Evolutionary conservation across 2,797 vertebrate genomes (phyloP), one percentile per base, ranked within the genome.

Genomic region (Crenichthys baileyi): DNA sequence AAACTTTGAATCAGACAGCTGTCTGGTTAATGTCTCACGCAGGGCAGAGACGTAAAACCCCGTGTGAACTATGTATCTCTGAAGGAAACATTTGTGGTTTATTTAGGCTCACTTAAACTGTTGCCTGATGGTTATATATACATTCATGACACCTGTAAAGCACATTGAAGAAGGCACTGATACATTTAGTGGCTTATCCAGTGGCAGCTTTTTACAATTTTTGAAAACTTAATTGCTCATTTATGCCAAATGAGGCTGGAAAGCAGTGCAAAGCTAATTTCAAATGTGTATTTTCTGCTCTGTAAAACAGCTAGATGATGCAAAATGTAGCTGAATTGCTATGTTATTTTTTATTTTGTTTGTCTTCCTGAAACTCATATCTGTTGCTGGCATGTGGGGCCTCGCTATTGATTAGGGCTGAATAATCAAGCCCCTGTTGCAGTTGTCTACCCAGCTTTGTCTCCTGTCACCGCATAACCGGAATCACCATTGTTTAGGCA

Each of bases 331-430:
- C 65, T 51, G 20, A 39, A n/a, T 68, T 68, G 39, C 39, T 44
- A 39, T 44, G 18, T 36, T n/a, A 1, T n/a, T 61, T 61, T 79
- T 63, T 81, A 46, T 73, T 20, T 82, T 82, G 58, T 48, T 75
- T 77, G 56, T 6, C 80, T 68, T 44, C 48, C 75, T 83, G 77
- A 84, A 85, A 53, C 77, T 60, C 78, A 82, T 75, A 78, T 79
- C 79, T 87, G 83, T 91, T 90, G 77, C 84, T 88, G 90, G 89
- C 91, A 91, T 89, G 90, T 85, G 79, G 86, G 88, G 89, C 91
- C 89, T 84, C 51, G 5, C 81, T 90, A 94, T 94, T 88, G 93
- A 94, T 94, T 89, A 86, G 83, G 71, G 80, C 79, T 75, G 68
- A 83, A 90, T 92, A 92, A 91, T 89, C 75, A 70, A 77, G 72